Evolutionary conservation across 2,113 vertebrate genomes (phyloP).

Genomic region (Indri indri): DNA sequence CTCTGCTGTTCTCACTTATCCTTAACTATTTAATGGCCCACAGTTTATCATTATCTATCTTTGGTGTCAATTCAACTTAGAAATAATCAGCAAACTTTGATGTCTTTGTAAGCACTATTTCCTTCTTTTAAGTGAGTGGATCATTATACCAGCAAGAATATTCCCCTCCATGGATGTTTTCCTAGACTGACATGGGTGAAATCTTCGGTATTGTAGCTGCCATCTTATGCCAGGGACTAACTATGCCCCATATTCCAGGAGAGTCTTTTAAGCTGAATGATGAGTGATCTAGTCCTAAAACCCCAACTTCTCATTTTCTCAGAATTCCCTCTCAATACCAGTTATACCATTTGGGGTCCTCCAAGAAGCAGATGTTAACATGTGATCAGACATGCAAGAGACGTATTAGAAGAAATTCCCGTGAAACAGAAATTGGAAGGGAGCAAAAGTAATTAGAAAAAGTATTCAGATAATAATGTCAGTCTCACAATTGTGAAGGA

Average conservation of each 20-base stretch:
- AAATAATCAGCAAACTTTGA: background rate
- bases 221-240: background rate
- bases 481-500: background rate
- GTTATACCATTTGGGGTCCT: background rate
- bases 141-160: background rate
- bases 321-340: background rate
- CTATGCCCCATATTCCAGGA: background rate
- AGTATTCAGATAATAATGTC: background rate
- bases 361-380: background rate
- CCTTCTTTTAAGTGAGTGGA: background rate
- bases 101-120: background rate
- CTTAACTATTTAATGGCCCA: background rate
- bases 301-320: background rate
- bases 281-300: background rate
- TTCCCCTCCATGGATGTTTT: too few relatives aligned
- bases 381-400: background rate
- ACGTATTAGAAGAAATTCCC: background rate
- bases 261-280: background rate
- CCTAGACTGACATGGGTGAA: background rate
- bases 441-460: background rate
- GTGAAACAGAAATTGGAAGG: background rate
- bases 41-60: background rate
- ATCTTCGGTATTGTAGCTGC: background rate
- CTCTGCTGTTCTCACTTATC: background rate
- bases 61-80: background rate